phyloP scores from a whole-genome alignment of 2,797 vertebrate species.

The Meriones psammophilus region DNA sequence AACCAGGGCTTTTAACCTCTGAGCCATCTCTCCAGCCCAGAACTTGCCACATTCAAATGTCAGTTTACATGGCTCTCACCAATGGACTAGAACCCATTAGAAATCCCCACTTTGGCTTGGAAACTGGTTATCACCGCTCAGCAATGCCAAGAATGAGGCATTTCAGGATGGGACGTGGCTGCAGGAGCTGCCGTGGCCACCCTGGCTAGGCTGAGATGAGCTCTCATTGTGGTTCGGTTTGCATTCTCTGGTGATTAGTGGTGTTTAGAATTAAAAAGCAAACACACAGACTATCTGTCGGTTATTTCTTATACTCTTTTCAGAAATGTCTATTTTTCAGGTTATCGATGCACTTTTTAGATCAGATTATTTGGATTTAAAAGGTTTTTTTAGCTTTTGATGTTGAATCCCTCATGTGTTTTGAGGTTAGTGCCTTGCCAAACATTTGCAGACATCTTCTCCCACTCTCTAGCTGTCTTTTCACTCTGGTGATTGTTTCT shows the following conservation, averaged over 20 bases:
- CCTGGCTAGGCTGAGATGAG: background rate
- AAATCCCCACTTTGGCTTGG: background rate
- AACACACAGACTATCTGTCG: too few species aligned
- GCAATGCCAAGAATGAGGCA: background rate
- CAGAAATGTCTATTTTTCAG: background rate
- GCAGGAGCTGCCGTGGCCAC: background rate
- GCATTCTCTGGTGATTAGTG: background rate
- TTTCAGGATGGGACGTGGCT: background rate
- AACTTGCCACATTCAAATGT: background rate
- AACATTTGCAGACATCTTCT: background rate
- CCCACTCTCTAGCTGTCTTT: background rate
- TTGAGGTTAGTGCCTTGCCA: background rate
- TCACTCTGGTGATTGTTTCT: too few species aligned
- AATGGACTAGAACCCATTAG: background rate
- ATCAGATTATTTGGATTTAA: background rate
- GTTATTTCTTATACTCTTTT: background rate
- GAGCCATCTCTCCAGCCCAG: too few species aligned
- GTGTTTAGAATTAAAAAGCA: background rate
- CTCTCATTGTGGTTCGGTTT: background rate
- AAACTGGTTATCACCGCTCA: background rate
- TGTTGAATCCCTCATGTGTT: background rate
- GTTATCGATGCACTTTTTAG: background rate
- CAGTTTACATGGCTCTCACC: background rate
- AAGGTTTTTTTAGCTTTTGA: background rate
- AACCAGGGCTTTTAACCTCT: too few species aligned